These are phyloP conservation scores for Drosophila yakuba DNA, from an alignment of 1,140 invertebrate genomes.

Conservation along the genomic window DNA sequence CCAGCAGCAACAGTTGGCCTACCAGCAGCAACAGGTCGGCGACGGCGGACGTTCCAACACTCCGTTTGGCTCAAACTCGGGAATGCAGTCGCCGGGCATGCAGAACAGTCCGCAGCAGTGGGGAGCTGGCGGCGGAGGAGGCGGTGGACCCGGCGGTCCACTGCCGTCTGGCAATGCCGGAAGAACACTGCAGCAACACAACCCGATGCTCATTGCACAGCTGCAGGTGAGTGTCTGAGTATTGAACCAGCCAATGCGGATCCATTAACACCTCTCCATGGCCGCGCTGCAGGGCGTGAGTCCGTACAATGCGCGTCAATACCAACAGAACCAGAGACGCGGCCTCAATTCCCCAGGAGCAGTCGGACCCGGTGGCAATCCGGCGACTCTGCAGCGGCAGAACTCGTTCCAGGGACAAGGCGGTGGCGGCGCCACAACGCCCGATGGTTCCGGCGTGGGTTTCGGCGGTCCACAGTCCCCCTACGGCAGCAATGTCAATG, in stretches of 20 bases:
- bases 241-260: not conserved
- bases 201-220: constrained; percentile 92
- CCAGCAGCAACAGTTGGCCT: constrained; percentile 78
- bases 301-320: constrained; percentile 76
- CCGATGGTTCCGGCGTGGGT: constrained; percentile 72
- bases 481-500: constrained; percentile 75
- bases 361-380: constrained; percentile 52
- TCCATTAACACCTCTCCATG: constrained; percentile 39
- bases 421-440: constrained; percentile 72
- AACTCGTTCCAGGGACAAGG: constrained; percentile 80
- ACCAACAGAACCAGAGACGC: constrained; percentile 84
- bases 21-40: constrained; percentile 74
- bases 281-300: constrained; percentile 61
- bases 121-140: constrained; percentile 23
- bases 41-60: constrained; percentile 66
- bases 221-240: constrained; percentile 86
- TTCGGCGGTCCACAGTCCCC: constrained; percentile 85
- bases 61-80: constrained; percentile 59
- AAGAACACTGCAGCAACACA: constrained; percentile 87
- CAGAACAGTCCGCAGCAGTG: constrained; percentile 73
- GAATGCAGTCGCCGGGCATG: constrained; percentile 75
- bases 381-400: constrained; percentile 67
- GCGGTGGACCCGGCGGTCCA: constrained; percentile 45
- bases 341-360: constrained; percentile 86
- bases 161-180: constrained; percentile 55